Percentiles rank a stretch among this genome's conserved stretches.
Evolutionary conservation across 2,888 invertebrate species (phyloP).

Genomic region (Diplazon laetatorius): DNA sequence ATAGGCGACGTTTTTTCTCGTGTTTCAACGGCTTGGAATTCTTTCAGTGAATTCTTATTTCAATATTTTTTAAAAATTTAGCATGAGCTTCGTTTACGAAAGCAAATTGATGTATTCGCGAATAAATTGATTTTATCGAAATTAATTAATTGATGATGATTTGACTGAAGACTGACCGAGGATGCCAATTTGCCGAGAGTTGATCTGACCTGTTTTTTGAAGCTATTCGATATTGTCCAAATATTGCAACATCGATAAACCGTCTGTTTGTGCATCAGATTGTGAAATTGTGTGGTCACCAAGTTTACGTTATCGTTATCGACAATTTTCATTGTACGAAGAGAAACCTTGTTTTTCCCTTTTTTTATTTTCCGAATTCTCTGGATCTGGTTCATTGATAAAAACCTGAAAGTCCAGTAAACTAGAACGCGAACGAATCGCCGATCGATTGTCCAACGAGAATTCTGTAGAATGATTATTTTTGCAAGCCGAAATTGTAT

Average conservation of each 20-base stretch:
- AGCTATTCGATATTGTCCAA: slow-evolving; percentile 26
- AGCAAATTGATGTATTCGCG: no score
- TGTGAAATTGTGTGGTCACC: slow-evolving; percentile 6
- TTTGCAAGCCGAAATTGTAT: slow-evolving; percentile 48
- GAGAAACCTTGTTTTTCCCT: no score
- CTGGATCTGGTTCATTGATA: slow-evolving; percentile 52
- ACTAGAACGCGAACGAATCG: slow-evolving; percentile 60
- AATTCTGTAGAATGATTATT: slow-evolving; percentile 59
- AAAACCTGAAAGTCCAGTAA: slow-evolving; percentile 59
- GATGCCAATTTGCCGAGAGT: background rate
- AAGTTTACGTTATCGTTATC: slow-evolving; percentile 54
- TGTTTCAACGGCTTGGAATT: no score
- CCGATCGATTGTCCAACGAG: slow-evolving; percentile 61
- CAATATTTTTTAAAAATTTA: no score
- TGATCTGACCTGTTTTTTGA: slow-evolving; percentile 29
- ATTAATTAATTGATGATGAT: no score
- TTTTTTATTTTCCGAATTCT: slow-evolving; percentile 45
- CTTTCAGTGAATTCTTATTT: no score
- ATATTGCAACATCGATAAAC: background rate
- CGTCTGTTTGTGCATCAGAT: slow-evolving; percentile 31
- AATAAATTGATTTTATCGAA: no score
- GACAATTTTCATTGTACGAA: slow-evolving; percentile 60
- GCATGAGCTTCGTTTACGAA: no score
- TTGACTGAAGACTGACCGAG: background rate
- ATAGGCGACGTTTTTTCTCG: no score